Percentiles rank a stretch among this genome's conserved stretches.
These are phyloP conservation scores for Delphinapterus leucas DNA, from an alignment of 2,113 vertebrate genomes.

Conservation along the genomic window DNA sequence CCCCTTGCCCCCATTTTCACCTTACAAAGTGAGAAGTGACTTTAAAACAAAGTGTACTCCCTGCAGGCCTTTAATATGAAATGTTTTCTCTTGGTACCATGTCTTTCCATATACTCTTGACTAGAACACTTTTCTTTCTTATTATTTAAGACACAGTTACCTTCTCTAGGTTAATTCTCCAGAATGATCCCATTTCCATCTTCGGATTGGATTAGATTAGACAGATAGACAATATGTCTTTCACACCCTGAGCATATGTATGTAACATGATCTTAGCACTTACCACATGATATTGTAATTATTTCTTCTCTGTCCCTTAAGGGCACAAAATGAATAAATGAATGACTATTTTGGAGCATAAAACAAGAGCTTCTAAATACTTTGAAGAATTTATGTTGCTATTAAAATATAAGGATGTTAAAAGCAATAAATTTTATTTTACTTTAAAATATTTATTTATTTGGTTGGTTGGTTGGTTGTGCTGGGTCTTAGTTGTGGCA, in stretches of 20 bases:
- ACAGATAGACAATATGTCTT: not conserved
- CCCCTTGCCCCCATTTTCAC: not conserved
- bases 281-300: not conserved
- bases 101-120: not conserved
- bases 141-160: not conserved
- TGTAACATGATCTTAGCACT: not conserved
- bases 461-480: too few species aligned
- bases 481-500: too few species aligned
- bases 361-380: not conserved
- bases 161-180: not conserved
- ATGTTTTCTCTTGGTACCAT: not conserved
- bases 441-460: too few species aligned
- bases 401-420: not conserved
- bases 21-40: not conserved
- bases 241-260: not conserved
- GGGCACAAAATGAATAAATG: not conserved
- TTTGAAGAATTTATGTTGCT: not conserved
- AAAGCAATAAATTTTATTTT: not conserved
- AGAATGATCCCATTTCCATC: not conserved
- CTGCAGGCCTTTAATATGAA: too few species aligned
- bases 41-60: not conserved
- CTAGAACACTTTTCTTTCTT: not conserved
- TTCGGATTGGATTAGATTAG: not conserved
- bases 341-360: not conserved
- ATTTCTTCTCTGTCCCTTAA: not conserved